Conservation (phyloP, 2,113 vertebrate genomes). For the Butorides virescens region DNA sequence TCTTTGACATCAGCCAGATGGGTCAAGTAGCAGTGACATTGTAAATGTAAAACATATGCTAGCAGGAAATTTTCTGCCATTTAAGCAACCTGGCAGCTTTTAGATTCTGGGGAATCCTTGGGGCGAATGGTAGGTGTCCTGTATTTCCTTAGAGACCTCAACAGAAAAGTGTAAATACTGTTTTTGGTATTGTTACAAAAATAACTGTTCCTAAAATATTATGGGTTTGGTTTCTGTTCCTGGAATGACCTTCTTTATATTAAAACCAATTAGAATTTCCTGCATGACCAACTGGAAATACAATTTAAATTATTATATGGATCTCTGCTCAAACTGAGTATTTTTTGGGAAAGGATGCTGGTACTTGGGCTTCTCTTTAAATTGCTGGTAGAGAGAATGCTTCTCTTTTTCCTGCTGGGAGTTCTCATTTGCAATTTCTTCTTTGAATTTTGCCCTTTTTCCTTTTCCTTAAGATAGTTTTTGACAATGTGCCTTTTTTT, state of each 20-base stretch:
- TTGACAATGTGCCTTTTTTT: fast-evolving
- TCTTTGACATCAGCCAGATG: not conserved
- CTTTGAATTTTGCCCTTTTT: not conserved
- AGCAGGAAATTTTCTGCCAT: not conserved
- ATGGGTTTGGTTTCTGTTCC: not conserved
- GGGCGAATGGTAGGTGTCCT: not conserved
- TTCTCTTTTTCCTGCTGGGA: not conserved
- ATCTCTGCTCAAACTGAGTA: not conserved
- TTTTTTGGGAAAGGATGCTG: not conserved
- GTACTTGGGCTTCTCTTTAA: not conserved
- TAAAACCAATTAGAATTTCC: not conserved
- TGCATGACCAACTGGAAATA: not conserved
- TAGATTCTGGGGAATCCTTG: not conserved
- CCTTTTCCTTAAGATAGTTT: not conserved
- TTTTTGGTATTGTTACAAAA: not conserved
- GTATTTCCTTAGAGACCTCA: not conserved
- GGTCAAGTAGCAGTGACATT: not conserved
- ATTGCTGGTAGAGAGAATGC: not conserved
- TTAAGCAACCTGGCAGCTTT: not conserved
- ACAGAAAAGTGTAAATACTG: not conserved
- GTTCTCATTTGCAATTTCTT: not conserved
- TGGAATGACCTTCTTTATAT: not conserved
- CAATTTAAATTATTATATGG: not conserved
- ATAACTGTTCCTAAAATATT: not conserved
- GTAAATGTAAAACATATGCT: not conserved